A percentile compares a stretch with the other conserved stretches of the same genome.
These are phyloP conservation scores for Champsocephalus esox DNA, from an alignment of 2,797 vertebrate genomes.

Conservation along the genomic window DNA sequence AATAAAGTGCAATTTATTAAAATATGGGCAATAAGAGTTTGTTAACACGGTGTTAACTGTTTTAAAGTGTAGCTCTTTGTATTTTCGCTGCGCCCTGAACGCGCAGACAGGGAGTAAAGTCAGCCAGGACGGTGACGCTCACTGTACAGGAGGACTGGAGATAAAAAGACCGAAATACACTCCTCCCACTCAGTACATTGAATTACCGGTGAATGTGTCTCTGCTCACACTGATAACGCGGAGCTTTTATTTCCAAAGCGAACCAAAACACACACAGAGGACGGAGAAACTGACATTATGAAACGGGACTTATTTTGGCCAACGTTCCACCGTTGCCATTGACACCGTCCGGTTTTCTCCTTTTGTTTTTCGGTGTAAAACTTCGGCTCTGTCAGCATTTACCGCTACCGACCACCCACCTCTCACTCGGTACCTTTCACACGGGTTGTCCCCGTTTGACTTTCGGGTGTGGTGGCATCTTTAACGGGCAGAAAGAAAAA, in stretches of 20 bases:
- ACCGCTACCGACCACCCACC: conserved; percentile 43
- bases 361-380: conserved; percentile 58
- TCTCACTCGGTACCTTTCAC: conserved; percentile 29
- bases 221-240: conserved; percentile 8
- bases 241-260: conserved; percentile 2
- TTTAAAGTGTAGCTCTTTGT: neutral
- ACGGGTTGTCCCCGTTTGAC: conserved; percentile 34
- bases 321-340: neutral
- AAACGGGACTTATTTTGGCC: conserved; percentile 11
- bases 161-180: conserved; percentile 58
- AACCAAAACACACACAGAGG: neutral
- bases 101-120: conserved; percentile 40
- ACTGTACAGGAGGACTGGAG: conserved; percentile 37
- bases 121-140: conserved; percentile 52
- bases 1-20: fast-evolving
- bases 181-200: conserved; percentile 64
- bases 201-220: conserved; percentile 20
- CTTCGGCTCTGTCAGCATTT: conserved; percentile 57
- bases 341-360: conserved; percentile 6
- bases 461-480: conserved; percentile 3
- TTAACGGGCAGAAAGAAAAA: neutral
- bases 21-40: fast-evolving
- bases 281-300: conserved; percentile 9
- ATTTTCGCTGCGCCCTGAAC: conserved; percentile 32
- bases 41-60: neutral